These are phyloP conservation scores for Drosophila mimetica DNA, from an alignment of 2,888 invertebrate species.

Conservation along the genomic window DNA sequence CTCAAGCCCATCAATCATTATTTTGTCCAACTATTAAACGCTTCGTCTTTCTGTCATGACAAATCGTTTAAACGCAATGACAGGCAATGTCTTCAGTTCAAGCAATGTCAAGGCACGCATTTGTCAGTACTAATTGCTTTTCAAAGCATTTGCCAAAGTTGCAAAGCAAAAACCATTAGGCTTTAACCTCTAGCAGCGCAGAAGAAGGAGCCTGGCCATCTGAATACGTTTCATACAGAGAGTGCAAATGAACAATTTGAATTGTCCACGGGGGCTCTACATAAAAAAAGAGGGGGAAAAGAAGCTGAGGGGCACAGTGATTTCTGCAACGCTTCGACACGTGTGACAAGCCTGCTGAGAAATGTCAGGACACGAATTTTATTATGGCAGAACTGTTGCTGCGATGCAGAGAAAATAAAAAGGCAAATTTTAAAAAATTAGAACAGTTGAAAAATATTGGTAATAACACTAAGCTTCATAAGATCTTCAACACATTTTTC, in stretches of 20 bases:
- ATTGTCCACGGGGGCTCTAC: slow-evolving; percentile 12
- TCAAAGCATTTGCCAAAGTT: slow-evolving; percentile 51
- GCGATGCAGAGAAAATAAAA: slow-evolving; percentile 1
- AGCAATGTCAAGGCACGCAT: slow-evolving; percentile 49
- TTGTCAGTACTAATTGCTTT: slow-evolving; percentile 73
- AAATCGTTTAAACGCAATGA: slow-evolving; percentile 60
- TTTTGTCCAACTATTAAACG: slow-evolving; percentile 59
- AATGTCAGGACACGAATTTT: slow-evolving; percentile 53
- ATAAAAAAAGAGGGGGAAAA: neutral
- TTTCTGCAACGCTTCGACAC: slow-evolving; percentile 54
- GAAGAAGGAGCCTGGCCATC: slow-evolving; percentile 1
- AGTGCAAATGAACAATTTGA: slow-evolving; percentile 35
- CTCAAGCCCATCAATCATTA: slow-evolving; percentile 59
- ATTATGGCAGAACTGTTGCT: slow-evolving; percentile 28
- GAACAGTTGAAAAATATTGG: no score
- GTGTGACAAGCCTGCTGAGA: slow-evolving; percentile 51
- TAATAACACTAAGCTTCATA: no score
- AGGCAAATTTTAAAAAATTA: no score
- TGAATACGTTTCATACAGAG: neutral
- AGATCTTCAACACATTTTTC: no score
- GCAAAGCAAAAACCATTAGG: slow-evolving; percentile 31
- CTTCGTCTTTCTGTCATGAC: slow-evolving; percentile 59
- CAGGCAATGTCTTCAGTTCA: slow-evolving; percentile 44
- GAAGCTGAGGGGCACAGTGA: slow-evolving; percentile 17
- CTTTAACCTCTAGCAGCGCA: slow-evolving; percentile 22